Evolutionary conservation across 1,140 invertebrate species (phyloP).

Genomic region (Coelopa frigida): DNA sequence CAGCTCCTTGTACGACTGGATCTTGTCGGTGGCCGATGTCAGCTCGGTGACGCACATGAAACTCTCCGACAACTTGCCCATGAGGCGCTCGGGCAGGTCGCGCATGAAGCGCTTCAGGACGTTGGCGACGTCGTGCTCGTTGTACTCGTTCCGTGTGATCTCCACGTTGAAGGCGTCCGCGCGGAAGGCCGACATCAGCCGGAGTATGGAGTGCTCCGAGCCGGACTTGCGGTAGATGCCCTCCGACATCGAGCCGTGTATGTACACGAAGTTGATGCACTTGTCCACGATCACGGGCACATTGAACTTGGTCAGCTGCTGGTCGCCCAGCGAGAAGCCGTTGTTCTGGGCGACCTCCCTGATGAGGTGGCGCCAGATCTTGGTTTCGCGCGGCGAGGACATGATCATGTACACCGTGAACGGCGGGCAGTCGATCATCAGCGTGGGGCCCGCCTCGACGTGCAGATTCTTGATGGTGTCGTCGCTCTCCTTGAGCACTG

Average conservation of each 20-base stretch:
- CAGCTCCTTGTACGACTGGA: slow-evolving; percentile 55
- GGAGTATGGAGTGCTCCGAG: slow-evolving; percentile 64
- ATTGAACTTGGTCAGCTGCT: slow-evolving; percentile 78
- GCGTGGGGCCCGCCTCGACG: slow-evolving; percentile 54
- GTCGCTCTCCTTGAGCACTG: slow-evolving; percentile 50
- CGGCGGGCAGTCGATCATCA: slow-evolving; percentile 59
- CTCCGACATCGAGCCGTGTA: slow-evolving; percentile 72
- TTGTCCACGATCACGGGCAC: slow-evolving; percentile 84
- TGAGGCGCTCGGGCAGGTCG: slow-evolving; percentile 65
- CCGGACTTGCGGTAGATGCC: slow-evolving; percentile 81
- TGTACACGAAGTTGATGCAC: slow-evolving; percentile 81
- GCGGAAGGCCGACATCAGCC: slow-evolving; percentile 65
- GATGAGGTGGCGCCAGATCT: slow-evolving; percentile 67
- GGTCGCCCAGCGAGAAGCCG: slow-evolving; percentile 66
- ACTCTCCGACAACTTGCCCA: slow-evolving; percentile 49
- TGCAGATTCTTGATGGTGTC: slow-evolving; percentile 47
- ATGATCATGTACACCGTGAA: slow-evolving; percentile 65
- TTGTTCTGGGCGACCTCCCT: slow-evolving; percentile 67
- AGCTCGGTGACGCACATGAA: slow-evolving; percentile 48
- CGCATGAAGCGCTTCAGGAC: slow-evolving; percentile 78
- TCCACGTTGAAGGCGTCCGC: slow-evolving; percentile 77
- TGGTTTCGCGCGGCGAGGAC: slow-evolving; percentile 55
- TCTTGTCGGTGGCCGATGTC: slow-evolving; percentile 47
- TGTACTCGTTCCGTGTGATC: slow-evolving; percentile 63
- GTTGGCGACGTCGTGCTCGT: slow-evolving; percentile 79